Evolutionary conservation across 2,113 vertebrate genomes (phyloP).

Genomic region (Amblyornis subalaris): DNA sequence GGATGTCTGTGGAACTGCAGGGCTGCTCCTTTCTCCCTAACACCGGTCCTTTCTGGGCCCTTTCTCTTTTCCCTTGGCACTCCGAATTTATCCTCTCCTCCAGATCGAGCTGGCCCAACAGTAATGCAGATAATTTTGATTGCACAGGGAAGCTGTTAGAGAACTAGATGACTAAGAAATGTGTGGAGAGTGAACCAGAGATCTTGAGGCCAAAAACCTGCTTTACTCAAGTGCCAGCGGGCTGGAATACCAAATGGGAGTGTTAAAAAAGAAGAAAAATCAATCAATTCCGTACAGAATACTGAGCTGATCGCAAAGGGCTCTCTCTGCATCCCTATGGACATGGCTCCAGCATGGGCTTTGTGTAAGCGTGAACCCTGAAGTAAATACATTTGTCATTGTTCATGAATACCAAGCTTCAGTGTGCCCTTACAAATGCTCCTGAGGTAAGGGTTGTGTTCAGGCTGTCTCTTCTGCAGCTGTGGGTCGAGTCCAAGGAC

Average conservation of each 20-base stretch:
- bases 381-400: neutral
- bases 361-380: rapidly evolving
- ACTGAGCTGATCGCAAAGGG: neutral
- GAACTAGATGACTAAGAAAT: neutral
- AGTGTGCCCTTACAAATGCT: neutral
- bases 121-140: neutral
- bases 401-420: rapidly evolving
- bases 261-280: neutral
- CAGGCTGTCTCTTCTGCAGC: neutral
- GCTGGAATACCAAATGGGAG: neutral
- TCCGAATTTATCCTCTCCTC: neutral
- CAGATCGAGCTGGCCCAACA: rapidly evolving
- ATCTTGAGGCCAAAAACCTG: neutral
- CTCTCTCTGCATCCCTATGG: neutral
- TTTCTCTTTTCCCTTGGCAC: neutral
- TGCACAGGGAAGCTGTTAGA: neutral
- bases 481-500: neutral
- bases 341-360: rapidly evolving
- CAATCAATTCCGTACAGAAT: rapidly evolving
- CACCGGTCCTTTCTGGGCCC: neutral
- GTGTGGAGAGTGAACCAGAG: neutral
- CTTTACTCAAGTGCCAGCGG: neutral
- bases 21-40: neutral
- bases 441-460: neutral
- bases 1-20: neutral